These are phyloP conservation scores for Buteo buteo DNA, from an alignment of 2,113 vertebrate genomes.

Conservation along the genomic window DNA sequence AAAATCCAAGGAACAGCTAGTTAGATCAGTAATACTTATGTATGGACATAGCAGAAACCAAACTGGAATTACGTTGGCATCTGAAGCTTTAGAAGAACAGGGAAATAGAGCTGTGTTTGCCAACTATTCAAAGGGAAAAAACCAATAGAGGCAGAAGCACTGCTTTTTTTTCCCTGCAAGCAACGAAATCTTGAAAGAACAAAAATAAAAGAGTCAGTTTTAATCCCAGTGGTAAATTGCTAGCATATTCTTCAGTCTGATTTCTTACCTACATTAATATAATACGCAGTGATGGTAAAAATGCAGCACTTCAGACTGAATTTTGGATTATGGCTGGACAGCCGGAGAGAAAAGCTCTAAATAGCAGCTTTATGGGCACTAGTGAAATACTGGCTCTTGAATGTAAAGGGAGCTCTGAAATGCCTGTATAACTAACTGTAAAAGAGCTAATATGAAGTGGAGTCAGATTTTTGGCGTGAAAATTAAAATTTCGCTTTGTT, in stretches of 20 bases:
- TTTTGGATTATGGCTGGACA: constrained; percentile 22
- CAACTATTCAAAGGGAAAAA: neutral
- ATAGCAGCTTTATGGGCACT: neutral
- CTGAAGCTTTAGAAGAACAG: constrained; percentile 1
- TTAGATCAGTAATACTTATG: neutral
- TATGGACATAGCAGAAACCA: neutral
- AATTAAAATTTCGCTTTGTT: neutral
- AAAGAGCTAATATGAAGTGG: neutral
- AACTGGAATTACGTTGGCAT: neutral
- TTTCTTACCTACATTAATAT: constrained; percentile 50
- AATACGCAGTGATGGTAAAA: constrained; percentile 45
- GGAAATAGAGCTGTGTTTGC: neutral
- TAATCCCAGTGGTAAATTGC: constrained; percentile 54
- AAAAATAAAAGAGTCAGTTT: constrained; percentile 26
- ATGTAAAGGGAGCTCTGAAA: neutral
- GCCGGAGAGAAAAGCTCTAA: constrained; percentile 29
- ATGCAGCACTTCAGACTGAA: constrained; percentile 17
- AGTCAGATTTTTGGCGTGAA: neutral
- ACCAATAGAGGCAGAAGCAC: neutral
- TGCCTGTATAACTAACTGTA: neutral
- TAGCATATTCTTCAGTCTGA: constrained; percentile 35
- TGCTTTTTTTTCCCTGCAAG: neutral
- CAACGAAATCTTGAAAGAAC: constrained; percentile 14
- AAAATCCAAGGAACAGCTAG: neutral
- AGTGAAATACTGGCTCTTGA: constrained; percentile 15